Percentiles rank a stretch among this genome's conserved stretches.
Evolutionary conservation across 2,113 vertebrate species (phyloP).

Genomic region (Hucho hucho): DNA sequence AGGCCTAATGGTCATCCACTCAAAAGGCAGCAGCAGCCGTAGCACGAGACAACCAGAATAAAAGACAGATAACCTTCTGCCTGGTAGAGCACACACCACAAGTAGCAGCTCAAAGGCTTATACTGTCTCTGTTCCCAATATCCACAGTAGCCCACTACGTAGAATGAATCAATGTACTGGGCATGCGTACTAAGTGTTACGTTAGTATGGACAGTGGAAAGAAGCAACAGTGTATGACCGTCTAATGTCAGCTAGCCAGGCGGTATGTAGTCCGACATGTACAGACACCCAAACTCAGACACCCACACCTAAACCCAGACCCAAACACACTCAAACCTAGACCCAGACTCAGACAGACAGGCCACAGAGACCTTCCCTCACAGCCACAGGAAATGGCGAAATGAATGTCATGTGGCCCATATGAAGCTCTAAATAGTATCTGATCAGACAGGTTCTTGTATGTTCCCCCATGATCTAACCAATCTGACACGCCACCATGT

Average conservation of each 20-base stretch:
- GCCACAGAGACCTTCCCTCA: conserved; percentile 33
- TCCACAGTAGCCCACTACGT: no score
- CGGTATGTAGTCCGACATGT: no score
- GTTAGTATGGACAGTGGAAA: no score
- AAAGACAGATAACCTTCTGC: conserved; percentile 10
- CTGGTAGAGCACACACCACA: neutral
- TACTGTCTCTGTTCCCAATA: neutral
- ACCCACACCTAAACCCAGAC: neutral
- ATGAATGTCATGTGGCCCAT: conserved; percentile 12
- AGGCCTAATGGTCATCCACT: conserved; percentile 1
- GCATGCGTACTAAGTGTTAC: no score
- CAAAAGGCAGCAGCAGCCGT: neutral
- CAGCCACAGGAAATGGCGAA: conserved; percentile 35
- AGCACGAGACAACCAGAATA: neutral
- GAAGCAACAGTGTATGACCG: no score
- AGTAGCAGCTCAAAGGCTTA: neutral
- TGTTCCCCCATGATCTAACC: conserved; percentile 1
- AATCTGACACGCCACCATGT: conserved; percentile 21
- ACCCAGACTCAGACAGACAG: conserved; percentile 25
- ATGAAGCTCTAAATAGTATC: neutral
- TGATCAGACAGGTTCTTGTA: neutral
- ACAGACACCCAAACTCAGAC: no score
- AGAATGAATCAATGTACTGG: no score
- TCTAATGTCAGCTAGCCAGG: no score
- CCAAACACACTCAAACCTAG: neutral